Percentiles rank a stretch among this genome's conserved stretches.
These are phyloP conservation scores for Thelaira solivaga DNA, from an alignment of 2,888 invertebrate species.

Conservation along the genomic window DNA sequence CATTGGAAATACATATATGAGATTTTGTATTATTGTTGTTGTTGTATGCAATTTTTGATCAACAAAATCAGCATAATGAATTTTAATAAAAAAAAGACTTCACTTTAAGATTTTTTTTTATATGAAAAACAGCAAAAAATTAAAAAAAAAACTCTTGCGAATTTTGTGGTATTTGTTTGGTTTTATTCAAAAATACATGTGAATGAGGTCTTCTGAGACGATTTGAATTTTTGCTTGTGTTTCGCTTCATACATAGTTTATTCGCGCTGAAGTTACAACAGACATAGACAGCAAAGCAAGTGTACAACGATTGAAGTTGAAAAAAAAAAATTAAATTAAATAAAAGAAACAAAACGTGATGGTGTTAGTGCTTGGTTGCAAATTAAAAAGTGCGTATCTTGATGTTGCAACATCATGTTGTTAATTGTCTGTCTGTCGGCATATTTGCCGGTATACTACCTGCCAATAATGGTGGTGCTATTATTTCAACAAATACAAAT, in stretches of 20 bases:
- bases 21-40: background rate
- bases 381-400: slow-evolving; percentile 62
- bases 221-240: background rate
- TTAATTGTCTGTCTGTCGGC: background rate
- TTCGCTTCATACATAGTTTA: background rate
- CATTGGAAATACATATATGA: slow-evolving; percentile 31
- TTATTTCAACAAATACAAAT: slow-evolving; percentile 19
- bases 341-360: no score
- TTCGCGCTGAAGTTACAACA: background rate
- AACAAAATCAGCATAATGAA: background rate
- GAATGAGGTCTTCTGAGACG: slow-evolving; percentile 52
- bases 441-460: background rate
- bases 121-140: background rate
- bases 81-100: background rate
- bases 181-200: slow-evolving; percentile 44
- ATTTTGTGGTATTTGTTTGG: slow-evolving; percentile 34
- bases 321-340: no score
- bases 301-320: background rate
- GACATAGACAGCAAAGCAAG: background rate
- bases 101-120: background rate
- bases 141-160: slow-evolving; percentile 24
- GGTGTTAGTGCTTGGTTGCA: slow-evolving; percentile 38
- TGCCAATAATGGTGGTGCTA: slow-evolving; percentile 28
- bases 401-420: slow-evolving; percentile 54
- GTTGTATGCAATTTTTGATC: background rate